phyloP scores from a whole-genome alignment of 2,113 vertebrate species.

The Calonectris borealis region DNA sequence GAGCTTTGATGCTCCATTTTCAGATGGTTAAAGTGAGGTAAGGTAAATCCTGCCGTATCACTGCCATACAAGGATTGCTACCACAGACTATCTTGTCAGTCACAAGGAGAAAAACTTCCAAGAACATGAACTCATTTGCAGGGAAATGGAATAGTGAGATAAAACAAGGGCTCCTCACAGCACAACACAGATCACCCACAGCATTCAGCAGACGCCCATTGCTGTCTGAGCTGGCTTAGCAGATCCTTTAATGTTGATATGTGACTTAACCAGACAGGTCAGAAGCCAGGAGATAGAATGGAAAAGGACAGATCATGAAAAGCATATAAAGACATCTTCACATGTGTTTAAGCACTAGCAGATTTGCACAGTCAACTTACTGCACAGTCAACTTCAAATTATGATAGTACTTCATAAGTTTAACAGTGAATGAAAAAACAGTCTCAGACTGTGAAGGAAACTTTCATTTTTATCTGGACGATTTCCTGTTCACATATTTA shows the following conservation, averaged over 20 bases:
- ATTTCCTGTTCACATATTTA: background rate
- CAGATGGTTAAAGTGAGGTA: background rate
- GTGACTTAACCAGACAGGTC: background rate
- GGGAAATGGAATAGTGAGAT: background rate
- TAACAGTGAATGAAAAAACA: background rate
- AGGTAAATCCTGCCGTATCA: background rate
- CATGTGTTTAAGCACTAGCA: background rate
- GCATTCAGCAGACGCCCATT: background rate
- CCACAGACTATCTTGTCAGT: conserved; percentile 11
- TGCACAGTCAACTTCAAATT: background rate
- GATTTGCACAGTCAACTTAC: background rate
- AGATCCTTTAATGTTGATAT: background rate
- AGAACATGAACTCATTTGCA: conserved; percentile 14
- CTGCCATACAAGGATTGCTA: background rate
- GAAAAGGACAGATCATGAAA: background rate
- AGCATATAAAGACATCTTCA: background rate
- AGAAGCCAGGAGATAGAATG: background rate
- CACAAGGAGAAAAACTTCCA: background rate
- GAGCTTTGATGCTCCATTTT: background rate
- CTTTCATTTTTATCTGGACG: background rate
- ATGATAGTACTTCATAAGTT: background rate
- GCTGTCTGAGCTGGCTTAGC: background rate
- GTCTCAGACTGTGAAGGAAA: background rate
- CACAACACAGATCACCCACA: background rate
- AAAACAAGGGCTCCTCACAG: background rate